Percentiles rank a stretch among this genome's conserved stretches.
phyloP scores from a whole-genome alignment of 2,797 vertebrate genomes.

The Rhadinocentrus ornatus region DNA sequence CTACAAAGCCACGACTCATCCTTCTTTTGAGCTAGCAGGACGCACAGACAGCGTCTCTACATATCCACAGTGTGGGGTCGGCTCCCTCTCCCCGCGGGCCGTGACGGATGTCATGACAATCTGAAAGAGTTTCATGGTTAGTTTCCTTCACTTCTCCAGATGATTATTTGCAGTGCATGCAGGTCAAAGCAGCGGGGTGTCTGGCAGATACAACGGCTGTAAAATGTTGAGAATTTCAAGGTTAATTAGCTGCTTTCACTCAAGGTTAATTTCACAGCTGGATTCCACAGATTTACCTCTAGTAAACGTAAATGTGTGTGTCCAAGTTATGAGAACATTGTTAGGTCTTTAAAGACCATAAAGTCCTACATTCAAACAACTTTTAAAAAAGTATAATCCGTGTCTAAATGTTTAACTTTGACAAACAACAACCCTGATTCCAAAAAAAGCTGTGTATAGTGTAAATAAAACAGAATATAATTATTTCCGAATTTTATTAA shows the following conservation, averaged over 20 bases:
- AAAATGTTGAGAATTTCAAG: slow-evolving; percentile 25
- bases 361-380: not conserved
- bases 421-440: not conserved
- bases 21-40: not conserved
- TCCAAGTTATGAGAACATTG: not conserved
- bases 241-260: slow-evolving; percentile 43
- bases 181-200: not conserved
- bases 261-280: slow-evolving; percentile 2
- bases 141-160: slow-evolving; percentile 18
- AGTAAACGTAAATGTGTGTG: slow-evolving; percentile 5
- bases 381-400: not conserved
- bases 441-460: not conserved
- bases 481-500: not conserved
- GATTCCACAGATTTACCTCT: not conserved
- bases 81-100: not conserved
- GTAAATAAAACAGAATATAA: not conserved
- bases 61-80: not conserved
- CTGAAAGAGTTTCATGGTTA: slow-evolving; percentile 32
- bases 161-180: slow-evolving; percentile 31
- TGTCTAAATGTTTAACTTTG: not conserved
- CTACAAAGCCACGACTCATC: slow-evolving; percentile 9
- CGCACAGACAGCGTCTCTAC: not conserved
- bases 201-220: not conserved
- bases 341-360: not conserved
- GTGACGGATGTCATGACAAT: not conserved